A percentile compares a stretch with the other conserved stretches of the same genome.
These are phyloP conservation scores for Okapia johnstoni DNA, from an alignment of 2,113 vertebrate genomes.

Conservation along the genomic window DNA sequence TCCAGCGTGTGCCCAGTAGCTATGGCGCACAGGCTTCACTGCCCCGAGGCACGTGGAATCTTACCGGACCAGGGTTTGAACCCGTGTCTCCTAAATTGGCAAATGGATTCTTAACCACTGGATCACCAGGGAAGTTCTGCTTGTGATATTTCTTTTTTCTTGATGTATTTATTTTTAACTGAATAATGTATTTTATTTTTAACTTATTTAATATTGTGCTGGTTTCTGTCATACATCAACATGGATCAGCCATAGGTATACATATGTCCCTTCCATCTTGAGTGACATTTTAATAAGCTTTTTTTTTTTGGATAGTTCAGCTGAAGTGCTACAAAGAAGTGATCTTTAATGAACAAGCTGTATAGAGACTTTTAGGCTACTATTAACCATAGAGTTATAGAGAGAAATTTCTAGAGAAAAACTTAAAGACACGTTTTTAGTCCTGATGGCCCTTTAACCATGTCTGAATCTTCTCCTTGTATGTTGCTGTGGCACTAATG, in stretches of 20 bases:
- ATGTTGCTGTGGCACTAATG: not conserved
- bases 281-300: not conserved
- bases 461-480: not conserved
- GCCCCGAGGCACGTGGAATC: not conserved
- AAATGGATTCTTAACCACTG: not conserved
- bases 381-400: not conserved
- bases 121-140: not conserved
- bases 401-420: not conserved
- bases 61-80: not conserved
- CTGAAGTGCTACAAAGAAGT: not conserved
- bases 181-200: not conserved
- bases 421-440: not conserved
- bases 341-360: not conserved
- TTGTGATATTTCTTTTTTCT: not conserved
- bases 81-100: not conserved
- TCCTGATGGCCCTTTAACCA: not conserved
- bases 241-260: not conserved
- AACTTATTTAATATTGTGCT: not conserved
- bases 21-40: not conserved
- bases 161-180: not conserved
- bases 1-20: not conserved
- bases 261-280: not conserved
- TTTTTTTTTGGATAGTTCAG: conserved; percentile 11
- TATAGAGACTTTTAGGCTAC: not conserved
- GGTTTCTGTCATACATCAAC: not conserved